These are phyloP conservation scores for Procambarus clarkii DNA, from an alignment of 1,140 invertebrate genomes.

Conservation along the genomic window DNA sequence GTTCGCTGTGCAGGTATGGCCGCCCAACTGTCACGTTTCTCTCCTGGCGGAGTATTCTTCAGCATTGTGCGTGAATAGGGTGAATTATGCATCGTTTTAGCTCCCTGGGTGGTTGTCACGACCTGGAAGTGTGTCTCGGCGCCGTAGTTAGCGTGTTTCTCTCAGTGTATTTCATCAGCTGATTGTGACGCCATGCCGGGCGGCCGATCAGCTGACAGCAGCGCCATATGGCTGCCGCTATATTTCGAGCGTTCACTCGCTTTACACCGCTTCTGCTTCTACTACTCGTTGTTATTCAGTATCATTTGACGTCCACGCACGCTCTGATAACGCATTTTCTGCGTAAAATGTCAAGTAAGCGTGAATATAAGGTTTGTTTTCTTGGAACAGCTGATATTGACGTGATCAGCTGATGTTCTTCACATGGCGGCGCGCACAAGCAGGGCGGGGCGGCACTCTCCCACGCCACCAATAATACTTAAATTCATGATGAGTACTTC, in stretches of 20 bases:
- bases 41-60: conserved; percentile 11
- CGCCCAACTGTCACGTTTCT: conserved; percentile 63
- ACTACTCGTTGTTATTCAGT: background rate
- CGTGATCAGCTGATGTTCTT: conserved; percentile 70
- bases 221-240: conserved; percentile 63
- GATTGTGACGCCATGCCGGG: conserved; percentile 69
- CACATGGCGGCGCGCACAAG: conserved; percentile 51
- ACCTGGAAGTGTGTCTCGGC: background rate
- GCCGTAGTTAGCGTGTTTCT: conserved; percentile 11
- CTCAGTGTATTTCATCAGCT: conserved; percentile 60
- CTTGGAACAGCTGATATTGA: conserved; percentile 69
- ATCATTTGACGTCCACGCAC: background rate
- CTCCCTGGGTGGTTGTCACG: conserved; percentile 40
- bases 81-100: conserved; percentile 18
- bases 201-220: conserved; percentile 64
- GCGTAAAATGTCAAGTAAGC: background rate
- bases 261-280: conserved; percentile 1
- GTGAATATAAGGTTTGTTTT: conserved; percentile 55
- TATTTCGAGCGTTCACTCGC: conserved; percentile 38
- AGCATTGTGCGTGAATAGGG: background rate
- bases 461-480: background rate
- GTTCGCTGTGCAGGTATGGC: conserved; percentile 67
- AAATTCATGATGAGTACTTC: background rate
- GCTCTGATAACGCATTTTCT: background rate
- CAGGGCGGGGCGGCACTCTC: conserved; percentile 56